Percentiles rank a stretch among this genome's conserved stretches.
Conservation (phyloP, 2,888 invertebrate genomes). For the Dexiosoma caninum region DNA sequence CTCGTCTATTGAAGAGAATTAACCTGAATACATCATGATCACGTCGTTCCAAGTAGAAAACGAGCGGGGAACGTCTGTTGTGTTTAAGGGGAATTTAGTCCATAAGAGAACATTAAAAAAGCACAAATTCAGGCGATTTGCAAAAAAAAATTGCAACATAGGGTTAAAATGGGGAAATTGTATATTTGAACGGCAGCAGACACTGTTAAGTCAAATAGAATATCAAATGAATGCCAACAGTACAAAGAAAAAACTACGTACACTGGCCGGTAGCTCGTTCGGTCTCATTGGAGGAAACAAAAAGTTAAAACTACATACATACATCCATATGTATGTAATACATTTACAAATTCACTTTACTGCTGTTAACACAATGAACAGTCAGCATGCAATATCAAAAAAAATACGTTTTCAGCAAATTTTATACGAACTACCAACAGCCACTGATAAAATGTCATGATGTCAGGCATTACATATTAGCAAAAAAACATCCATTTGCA, state of each 20-base stretch:
- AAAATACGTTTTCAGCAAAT: not conserved
- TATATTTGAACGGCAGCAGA: not conserved
- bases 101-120: not conserved
- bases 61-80: not conserved
- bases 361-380: not conserved
- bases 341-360: not conserved
- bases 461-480: constrained; percentile 4
- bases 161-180: not conserved
- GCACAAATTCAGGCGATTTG: not conserved
- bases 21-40: not conserved
- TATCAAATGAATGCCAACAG: not conserved
- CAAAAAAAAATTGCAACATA: not conserved
- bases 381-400: not conserved
- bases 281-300: constrained; percentile 9
- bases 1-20: constrained; percentile 28
- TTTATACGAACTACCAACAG: no score
- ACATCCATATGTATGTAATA: no score
- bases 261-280: not conserved
- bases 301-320: not conserved
- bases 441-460: no score
- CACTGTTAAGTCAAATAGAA: not conserved
- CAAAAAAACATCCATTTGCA: not conserved
- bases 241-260: constrained; percentile 4
- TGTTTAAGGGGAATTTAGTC: not conserved
- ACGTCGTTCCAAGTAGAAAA: not conserved